Conservation (phyloP, 2,113 vertebrate genomes). For the Antechinus flavipes region DNA sequence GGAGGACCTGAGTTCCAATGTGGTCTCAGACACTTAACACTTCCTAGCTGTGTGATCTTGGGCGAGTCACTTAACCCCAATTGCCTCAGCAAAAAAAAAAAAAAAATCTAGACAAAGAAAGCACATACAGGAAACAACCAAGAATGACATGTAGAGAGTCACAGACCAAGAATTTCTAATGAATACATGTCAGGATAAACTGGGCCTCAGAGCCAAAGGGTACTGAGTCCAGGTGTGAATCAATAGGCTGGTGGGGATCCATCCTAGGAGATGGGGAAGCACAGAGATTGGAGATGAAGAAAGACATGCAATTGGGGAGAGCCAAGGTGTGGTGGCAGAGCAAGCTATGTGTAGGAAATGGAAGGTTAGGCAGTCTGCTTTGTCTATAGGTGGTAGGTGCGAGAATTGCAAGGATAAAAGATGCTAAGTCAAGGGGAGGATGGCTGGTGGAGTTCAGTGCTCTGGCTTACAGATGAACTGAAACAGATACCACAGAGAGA, state of each 20-base stretch:
- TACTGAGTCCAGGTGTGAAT: slow-evolving; percentile 19
- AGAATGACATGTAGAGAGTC: slow-evolving; percentile 18
- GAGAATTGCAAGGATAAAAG: not conserved
- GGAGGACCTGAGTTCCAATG: too few species aligned
- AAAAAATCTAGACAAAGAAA: not conserved
- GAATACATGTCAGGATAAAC: slow-evolving; percentile 29
- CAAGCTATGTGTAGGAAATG: not conserved
- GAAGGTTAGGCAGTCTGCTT: not conserved
- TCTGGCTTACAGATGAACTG: not conserved
- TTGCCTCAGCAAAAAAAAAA: not conserved
- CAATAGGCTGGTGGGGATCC: not conserved
- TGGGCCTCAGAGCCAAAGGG: not conserved
- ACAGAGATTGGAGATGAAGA: not conserved
- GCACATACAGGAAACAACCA: not conserved
- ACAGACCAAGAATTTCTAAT: slow-evolving; percentile 8
- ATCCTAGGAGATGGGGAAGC: not conserved
- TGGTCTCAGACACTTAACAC: too few species aligned
- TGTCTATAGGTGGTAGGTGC: not conserved
- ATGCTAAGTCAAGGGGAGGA: not conserved
- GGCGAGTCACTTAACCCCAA: too few species aligned
- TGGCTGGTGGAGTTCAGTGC: not conserved
- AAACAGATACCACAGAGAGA: not conserved
- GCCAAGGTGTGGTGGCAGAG: not conserved
- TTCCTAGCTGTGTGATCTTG: too few species aligned
- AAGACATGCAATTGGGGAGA: not conserved